A percentile compares a stretch with the other conserved stretches of the same genome.
Evolutionary conservation across 2,888 invertebrate genomes (phyloP).

Genomic region (Pristionchus mayeri): DNA sequence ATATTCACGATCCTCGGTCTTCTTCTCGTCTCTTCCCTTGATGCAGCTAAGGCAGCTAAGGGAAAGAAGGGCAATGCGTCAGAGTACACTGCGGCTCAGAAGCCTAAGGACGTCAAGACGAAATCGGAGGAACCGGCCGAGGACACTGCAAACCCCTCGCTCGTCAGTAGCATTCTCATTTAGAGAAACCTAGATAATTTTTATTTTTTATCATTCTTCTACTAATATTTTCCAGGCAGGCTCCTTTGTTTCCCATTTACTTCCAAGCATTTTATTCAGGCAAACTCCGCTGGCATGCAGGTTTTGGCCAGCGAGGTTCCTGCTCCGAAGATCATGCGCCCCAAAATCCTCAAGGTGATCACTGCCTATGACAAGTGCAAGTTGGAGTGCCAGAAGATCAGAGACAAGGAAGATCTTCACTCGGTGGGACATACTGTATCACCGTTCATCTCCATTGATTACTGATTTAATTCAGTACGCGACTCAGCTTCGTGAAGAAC

Average conservation of each 20-base stretch:
- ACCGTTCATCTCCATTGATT: neutral
- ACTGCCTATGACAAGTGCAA: constrained; percentile 45
- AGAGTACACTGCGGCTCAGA: no score
- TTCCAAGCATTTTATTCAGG: neutral
- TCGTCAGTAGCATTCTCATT: neutral
- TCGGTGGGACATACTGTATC: neutral
- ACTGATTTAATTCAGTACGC: neutral
- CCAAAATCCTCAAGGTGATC: constrained; percentile 59
- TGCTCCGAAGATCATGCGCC: constrained; percentile 54
- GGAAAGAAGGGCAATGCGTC: constrained; percentile 57
- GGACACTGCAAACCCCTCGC: neutral
- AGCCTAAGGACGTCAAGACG: no score
- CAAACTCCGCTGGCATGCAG: constrained; percentile 16
- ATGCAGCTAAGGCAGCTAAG: constrained; percentile 59
- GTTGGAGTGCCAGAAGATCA: constrained; percentile 35
- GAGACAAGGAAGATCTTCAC: constrained; percentile 38
- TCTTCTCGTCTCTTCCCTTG: no score
- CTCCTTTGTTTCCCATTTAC: no score
- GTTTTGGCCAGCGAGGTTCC: neutral
- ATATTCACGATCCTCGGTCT: constrained; percentile 56
- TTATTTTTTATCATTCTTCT: no score
- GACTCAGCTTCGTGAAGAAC: no score
- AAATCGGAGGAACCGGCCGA: neutral
- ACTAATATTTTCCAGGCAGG: no score
- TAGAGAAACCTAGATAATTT: no score